phyloP scores from a whole-genome alignment of 2,888 invertebrate genomes.

The Scaeva pyrastri region DNA sequence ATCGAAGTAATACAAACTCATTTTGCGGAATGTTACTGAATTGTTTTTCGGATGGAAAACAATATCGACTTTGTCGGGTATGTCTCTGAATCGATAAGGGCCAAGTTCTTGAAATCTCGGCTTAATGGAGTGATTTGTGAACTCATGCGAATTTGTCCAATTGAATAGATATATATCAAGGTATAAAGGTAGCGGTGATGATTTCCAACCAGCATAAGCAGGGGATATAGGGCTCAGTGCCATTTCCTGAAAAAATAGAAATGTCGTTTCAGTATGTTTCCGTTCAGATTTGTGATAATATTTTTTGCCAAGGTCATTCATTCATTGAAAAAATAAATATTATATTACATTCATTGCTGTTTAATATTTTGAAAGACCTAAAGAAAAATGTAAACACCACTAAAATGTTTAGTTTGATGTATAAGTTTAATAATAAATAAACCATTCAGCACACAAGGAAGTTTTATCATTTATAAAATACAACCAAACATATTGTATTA shows the following conservation, averaged over 20 bases:
- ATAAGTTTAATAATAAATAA: too few relatives aligned
- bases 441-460: too few relatives aligned
- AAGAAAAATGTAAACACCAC: too few relatives aligned
- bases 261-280: neutral
- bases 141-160: constrained; percentile 91
- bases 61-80: constrained; percentile 89
- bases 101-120: constrained; percentile 86
- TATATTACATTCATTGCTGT: too few relatives aligned
- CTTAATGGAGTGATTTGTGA: constrained; percentile 85
- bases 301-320: too few relatives aligned
- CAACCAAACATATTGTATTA: too few relatives aligned
- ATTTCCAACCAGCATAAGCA: constrained; percentile 89
- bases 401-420: too few relatives aligned
- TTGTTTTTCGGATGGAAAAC: constrained; percentile 88
- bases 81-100: constrained; percentile 88
- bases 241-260: constrained; percentile 85
- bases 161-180: constrained; percentile 90
- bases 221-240: constrained; percentile 86
- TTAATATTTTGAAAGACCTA: too few relatives aligned
- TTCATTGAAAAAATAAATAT: too few relatives aligned
- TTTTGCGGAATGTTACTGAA: constrained; percentile 89
- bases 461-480: too few relatives aligned
- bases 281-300: too few relatives aligned
- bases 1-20: constrained; percentile 89
- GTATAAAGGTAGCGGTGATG: constrained; percentile 87